These are phyloP conservation scores for Sphaerolaimus hirsutus DNA, from an alignment of 2,888 invertebrate species.

Conservation along the genomic window DNA sequence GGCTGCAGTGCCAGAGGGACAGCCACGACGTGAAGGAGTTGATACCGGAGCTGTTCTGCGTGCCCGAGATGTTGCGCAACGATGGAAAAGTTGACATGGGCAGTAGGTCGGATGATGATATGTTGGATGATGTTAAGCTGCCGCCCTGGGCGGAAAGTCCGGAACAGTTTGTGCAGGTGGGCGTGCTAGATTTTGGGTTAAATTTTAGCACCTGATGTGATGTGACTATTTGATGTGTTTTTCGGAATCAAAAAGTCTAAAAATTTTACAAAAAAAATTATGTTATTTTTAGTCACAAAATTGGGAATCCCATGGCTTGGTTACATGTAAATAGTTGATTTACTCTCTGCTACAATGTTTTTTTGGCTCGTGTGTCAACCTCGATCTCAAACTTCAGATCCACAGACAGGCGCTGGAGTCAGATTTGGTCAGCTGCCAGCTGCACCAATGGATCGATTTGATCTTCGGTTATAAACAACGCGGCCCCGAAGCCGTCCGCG, in stretches of 20 bases:
- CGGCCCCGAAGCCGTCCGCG: conserved; percentile 43
- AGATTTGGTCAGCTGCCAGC: conserved; percentile 93
- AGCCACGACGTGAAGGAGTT: conserved; percentile 98
- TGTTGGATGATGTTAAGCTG: conserved; percentile 62
- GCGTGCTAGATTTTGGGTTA: no score
- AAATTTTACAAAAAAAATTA: no score
- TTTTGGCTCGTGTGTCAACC: no score
- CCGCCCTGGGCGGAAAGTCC: conserved; percentile 80
- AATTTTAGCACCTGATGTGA: no score
- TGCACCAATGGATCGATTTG: conserved; percentile 98
- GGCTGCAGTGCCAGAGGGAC: conserved; percentile 96
- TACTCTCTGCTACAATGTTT: no score
- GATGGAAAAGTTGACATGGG: conserved; percentile 59
- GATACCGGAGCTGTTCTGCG: conserved; percentile 91
- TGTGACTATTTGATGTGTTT: no score
- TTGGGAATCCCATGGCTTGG: no score
- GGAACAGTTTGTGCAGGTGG: conserved; percentile 86
- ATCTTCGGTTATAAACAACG: conserved; percentile 98
- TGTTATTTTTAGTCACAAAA: no score
- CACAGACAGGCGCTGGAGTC: conserved; percentile 81
- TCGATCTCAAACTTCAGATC: no score
- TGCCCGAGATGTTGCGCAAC: conserved; percentile 95
- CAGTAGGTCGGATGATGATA: conserved; percentile 54
- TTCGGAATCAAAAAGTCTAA: no score
- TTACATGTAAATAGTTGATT: no score